These are phyloP conservation scores for Microtus oregoni DNA, from an alignment of 2,113 vertebrate genomes.

Conservation along the genomic window DNA sequence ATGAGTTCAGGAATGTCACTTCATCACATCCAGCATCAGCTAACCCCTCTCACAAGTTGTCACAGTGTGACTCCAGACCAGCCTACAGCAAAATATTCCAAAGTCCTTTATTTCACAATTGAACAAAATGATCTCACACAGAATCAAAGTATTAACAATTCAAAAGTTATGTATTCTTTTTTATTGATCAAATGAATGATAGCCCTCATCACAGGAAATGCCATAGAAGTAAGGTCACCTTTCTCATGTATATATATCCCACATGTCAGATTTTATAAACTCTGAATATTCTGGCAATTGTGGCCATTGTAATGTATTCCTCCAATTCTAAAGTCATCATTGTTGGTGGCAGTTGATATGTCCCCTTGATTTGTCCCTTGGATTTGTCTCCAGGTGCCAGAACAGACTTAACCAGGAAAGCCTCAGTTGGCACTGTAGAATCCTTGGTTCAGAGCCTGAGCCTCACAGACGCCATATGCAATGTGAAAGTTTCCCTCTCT, in stretches of 20 bases:
- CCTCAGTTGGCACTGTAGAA: neutral
- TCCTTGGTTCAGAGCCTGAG: neutral
- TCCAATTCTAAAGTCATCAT: neutral
- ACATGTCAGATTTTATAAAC: slow-evolving; percentile 33
- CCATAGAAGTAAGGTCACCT: neutral
- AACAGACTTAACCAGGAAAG: neutral
- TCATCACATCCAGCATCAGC: neutral
- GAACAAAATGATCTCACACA: neutral
- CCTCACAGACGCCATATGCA: neutral
- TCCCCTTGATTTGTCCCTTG: neutral
- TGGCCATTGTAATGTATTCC: neutral
- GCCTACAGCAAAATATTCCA: neutral
- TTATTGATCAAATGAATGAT: neutral
- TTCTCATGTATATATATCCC: neutral
- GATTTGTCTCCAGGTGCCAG: neutral
- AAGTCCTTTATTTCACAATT: neutral
- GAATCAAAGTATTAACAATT: neutral
- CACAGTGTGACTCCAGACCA: neutral
- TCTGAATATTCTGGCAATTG: neutral
- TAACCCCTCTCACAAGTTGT: neutral
- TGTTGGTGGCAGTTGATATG: neutral
- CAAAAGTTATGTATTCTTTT: neutral
- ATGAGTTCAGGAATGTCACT: neutral
- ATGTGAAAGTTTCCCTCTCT: neutral
- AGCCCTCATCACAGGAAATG: neutral